Evolutionary conservation across 2,113 vertebrate genomes (phyloP), one percentile per base, ranked within the genome.

Genomic region (Pedetes capensis): DNA sequence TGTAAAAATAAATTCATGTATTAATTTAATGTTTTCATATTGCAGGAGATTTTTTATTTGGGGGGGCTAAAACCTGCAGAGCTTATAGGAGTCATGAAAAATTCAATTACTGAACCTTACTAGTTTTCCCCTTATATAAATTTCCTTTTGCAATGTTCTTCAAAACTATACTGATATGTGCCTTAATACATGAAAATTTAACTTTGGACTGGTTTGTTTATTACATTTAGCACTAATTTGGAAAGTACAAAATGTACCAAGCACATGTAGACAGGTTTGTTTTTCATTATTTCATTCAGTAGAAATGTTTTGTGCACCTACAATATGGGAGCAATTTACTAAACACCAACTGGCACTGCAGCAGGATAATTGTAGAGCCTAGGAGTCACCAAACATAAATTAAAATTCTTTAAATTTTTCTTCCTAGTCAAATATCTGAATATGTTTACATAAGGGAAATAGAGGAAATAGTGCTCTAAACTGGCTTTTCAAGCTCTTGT

Each of bases 381-480:
- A 49, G 39, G 78, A 84, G 37, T 61, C 66, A 68, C 68, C 25
- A 49, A 66, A 47, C 22, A 63, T 11, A 69, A 82, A 55, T 71
- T 93, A 61, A 61, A 78, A 87, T 96, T 51, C 59, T 47, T 92
- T 75, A 55, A 16, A 37, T 79, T 79, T 91, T 91, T 94, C 42
- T 79, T 88, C 17, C 44, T 75, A 23, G 39, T 69, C 57, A 75
- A 72, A 69, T 44, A 68, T 91, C 14, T 51, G 34, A 37, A 74
- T 25, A 42, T 55, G 49, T 93, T 84, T 68, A 76, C 66, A 87
- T 37, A 84, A 92, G 51, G 32, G 12, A 95, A 71, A 22, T 16
- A 13, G 3, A 39, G 49, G 63, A 6, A 0, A 42, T 10, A 25
- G 14, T 47, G 10, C 82, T 85, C 55, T 7, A 87, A 76, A 87